Evolutionary conservation across 2,888 invertebrate genomes (phyloP).

Genomic region (Stenurella melanura): DNA sequence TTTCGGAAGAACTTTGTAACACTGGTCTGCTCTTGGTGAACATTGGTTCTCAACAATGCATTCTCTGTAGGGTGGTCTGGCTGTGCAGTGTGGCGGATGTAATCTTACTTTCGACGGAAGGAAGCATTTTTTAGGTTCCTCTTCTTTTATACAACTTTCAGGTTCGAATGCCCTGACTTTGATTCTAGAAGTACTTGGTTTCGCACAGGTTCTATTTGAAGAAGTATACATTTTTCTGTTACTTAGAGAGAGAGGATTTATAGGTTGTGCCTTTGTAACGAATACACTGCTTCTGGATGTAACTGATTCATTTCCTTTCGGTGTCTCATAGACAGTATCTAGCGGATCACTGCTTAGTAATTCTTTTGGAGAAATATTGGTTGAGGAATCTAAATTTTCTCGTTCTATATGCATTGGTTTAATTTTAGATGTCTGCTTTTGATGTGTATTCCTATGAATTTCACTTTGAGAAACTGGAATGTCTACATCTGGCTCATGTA

Average conservation of each 20-base stretch:
- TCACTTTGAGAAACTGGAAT: background rate
- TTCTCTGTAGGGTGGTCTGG: slow-evolving; percentile 36
- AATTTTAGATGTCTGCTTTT: background rate
- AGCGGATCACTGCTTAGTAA: background rate
- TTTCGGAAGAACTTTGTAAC: slow-evolving; percentile 48
- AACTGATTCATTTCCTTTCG: background rate
- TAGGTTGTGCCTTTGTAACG: background rate
- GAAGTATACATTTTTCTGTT: background rate
- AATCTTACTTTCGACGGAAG: slow-evolving; percentile 50
- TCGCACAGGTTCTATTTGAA: background rate
- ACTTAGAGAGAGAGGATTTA: background rate
- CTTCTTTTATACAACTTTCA: slow-evolving; percentile 34
- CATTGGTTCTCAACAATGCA: slow-evolving; percentile 38
- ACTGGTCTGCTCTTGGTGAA: slow-evolving; percentile 54
- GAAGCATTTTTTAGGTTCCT: slow-evolving; percentile 36
- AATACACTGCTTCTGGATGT: background rate
- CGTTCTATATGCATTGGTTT: background rate
- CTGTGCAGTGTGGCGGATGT: slow-evolving; percentile 41
- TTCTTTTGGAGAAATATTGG: background rate
- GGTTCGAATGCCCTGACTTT: slow-evolving; percentile 44
- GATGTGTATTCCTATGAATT: background rate
- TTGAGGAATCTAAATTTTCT: background rate
- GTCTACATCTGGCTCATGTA: background rate
- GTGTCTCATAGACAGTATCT: background rate
- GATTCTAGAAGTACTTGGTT: background rate